A percentile compares a stretch with the other conserved stretches of the same genome.
Evolutionary conservation across 1,140 invertebrate genomes (phyloP).

Genomic region (Ganaspis sp.): DNA sequence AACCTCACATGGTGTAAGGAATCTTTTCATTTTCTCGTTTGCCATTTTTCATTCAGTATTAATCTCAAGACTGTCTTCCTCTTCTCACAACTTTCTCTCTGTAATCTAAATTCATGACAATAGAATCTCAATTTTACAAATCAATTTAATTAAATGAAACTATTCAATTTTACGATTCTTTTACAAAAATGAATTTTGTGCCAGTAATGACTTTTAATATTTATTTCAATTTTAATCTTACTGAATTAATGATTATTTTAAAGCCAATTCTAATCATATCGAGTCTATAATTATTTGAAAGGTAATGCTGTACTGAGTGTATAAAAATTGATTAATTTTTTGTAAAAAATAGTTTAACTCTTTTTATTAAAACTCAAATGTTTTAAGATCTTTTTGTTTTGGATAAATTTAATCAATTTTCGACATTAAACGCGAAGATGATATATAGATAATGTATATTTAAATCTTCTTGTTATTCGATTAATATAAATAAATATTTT

Average conservation of each 20-base stretch:
- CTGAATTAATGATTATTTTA: too few relatives aligned
- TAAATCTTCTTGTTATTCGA: not conserved
- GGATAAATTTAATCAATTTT: not conserved
- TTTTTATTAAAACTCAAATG: not conserved
- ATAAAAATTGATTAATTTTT: not conserved
- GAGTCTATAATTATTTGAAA: too few relatives aligned
- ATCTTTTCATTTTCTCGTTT: not conserved
- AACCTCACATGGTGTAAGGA: not conserved
- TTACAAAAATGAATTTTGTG: too few relatives aligned
- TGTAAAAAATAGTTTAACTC: not conserved
- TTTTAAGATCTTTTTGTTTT: not conserved
- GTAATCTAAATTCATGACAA: not conserved
- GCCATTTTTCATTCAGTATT: slow-evolving; percentile 16
- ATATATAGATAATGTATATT: slow-evolving; percentile 32
- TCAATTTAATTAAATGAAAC: too few relatives aligned
- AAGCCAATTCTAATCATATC: too few relatives aligned
- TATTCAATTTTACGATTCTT: too few relatives aligned
- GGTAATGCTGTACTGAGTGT: too few relatives aligned
- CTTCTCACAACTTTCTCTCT: slow-evolving; percentile 9
- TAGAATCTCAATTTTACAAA: slow-evolving; percentile 30
- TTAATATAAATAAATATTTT: slow-evolving; percentile 34
- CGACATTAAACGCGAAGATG: not conserved
- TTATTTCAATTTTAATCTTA: too few relatives aligned
- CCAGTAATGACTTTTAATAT: too few relatives aligned
- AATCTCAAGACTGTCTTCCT: slow-evolving; percentile 6